phyloP scores from a whole-genome alignment of 2,113 vertebrate species.

The Catagonus wagneri region DNA sequence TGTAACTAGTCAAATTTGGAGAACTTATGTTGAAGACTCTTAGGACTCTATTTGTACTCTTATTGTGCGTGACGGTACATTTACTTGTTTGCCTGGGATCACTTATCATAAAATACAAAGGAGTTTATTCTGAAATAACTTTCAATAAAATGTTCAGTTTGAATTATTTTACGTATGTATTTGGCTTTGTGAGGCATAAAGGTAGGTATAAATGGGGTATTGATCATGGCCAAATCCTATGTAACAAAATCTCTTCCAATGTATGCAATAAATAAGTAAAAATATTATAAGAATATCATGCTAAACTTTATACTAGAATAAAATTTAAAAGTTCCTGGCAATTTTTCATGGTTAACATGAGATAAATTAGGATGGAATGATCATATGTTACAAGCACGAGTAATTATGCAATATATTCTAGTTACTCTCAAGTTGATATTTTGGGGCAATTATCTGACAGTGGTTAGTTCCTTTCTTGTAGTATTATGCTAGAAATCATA shows the following conservation, averaged over 20 bases:
- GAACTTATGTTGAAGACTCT: neutral
- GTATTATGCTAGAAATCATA: neutral
- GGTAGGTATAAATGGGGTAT: neutral
- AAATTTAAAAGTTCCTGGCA: neutral
- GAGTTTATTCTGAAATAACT: neutral
- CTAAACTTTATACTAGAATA: neutral
- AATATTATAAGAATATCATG: neutral
- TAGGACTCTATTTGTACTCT: neutral
- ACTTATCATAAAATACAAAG: neutral
- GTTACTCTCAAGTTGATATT: neutral
- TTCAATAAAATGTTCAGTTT: constrained; percentile 26
- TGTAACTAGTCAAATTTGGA: neutral
- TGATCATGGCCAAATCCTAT: neutral
- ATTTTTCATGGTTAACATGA: neutral
- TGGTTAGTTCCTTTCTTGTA: neutral
- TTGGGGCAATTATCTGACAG: neutral
- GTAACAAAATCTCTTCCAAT: neutral
- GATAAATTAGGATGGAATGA: neutral
- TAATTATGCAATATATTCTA: neutral
- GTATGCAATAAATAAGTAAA: neutral
- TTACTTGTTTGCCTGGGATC: neutral
- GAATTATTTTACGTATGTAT: neutral
- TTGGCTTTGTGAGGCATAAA: neutral
- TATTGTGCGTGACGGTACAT: neutral
- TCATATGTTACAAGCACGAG: neutral